Base-by-base conservation (phyloP, 2,888 invertebrate genomes). In the Anodontia alba region DNA sequence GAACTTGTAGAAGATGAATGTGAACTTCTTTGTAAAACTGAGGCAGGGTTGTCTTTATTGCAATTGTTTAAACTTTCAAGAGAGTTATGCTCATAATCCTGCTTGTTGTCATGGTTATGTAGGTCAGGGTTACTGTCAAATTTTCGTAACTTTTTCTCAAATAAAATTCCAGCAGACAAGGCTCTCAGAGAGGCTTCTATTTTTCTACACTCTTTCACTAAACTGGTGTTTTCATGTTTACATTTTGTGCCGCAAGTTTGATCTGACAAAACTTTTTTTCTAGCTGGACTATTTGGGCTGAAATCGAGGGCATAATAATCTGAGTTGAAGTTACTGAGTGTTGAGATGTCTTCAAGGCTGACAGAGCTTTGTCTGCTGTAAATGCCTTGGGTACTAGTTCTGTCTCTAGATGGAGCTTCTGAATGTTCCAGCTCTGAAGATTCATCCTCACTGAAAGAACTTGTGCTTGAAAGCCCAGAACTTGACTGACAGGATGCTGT, bases 401-500 rank as follows among this genome's bases (percentile, higher is more conserved):
- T 26, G 10, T 54, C 54, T 23, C 54, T 54, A 8, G 54, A 54
- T 26, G 5, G n/a, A 26, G 54, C 3, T 54, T 54, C 54, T 26
- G 54, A 10, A 54, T 20, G 54, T 3, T 54, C 54, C 26, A 29
- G 54, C 57, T 62, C 43, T 38, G 80, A 66, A 7, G 84, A 74
- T 23, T 90, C 90, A 68, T 90, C 91, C 38, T 90, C 91, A 84
- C 92, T 90, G 43, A 90, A 71, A 33, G 90, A 90, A 51, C 90
- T 88, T 8, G 87, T 86, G 51, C 88, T 89, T 38, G 89, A 88
- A 31, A 86, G 43, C 15, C 88, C 89, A 33, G 75, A 73, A 57
- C 81, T 81, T n/a, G 85, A 85, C 33, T 81, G 80, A 46, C 76
- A 49, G 1, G 84, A 84, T 0, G 80, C 82, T 10, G 78, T 62